Base-by-base conservation (phyloP, 2,888 invertebrate species). In the Drosophila merina region DNA sequence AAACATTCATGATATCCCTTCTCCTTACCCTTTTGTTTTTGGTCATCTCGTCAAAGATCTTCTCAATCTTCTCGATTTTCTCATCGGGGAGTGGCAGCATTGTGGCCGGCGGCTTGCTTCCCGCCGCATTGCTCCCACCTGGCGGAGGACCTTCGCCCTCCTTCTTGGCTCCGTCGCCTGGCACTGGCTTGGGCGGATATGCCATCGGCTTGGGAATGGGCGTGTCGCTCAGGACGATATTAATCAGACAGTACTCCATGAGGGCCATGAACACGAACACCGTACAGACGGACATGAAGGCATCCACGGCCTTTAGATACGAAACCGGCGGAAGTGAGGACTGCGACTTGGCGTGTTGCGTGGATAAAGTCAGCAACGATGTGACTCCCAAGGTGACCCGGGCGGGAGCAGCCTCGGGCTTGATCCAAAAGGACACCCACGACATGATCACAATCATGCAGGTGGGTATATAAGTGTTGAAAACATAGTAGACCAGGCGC, bases 351-450 rank as follows among this genome's bases (percentile, higher is more conserved):
- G 97, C 97, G 91, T 97, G 97, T 89, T 97, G 97, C 2, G 97
- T 97, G 10, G 97, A 97, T 2, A 97, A 92, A 2, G 97, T 97
- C 54, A 97, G 94, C 42, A 97, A 92, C 31, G 97, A 97, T 67
- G 97, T 97, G 64, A 98, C 97, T 14, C 98, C 98, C 0, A 98
- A 93, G 0, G 98, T 98, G 28, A 98, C 98, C 4, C 98, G 93
- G 20, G 98, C 98, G 0, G 98, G 98, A 4, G 97, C 97, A 0
- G 97, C 97, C 92, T 98, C 98, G 0, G 97, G 97, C 90, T 97
- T 97, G 84, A 98, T 97, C 97, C 97, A 98, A 92, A 98, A 98
- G 0, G 97, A 97, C 4, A 97, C 96, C 97, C 97, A 97, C 94
- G 97, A 97, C 97, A 98, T 97, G 60, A 98, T 97, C 72, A 98